Evolutionary conservation across 2,888 invertebrate species (phyloP), one percentile per base, ranked within the genome.

Genomic region (Heliconius erato): DNA sequence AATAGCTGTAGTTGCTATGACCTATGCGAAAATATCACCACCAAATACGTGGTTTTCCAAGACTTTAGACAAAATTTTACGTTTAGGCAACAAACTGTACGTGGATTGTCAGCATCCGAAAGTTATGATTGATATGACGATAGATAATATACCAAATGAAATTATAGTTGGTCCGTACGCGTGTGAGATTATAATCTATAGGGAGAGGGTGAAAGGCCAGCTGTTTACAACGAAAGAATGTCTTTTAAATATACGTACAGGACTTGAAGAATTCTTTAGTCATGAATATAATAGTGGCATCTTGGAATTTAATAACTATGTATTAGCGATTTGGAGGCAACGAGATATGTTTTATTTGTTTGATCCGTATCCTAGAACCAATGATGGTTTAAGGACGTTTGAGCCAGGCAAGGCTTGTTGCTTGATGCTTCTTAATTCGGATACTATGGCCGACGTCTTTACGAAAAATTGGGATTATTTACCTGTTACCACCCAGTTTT

Each of bases 11-110:
- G 95, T 97, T 11, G 96, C 97, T 5, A 92, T 97, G 91, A 96
- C 97, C 0, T 97, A 97, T 86, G 95, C 97, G 0, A 96, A 97
- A 87, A 97, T 97, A 85, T 97, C 97, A 4, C 96, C 97, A 0
- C 96, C 97, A 0, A 96, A 96, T 79, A 94, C 96, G 0, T 97
- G 97, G 97, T 96, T 96, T 86, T 94, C 94, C 12, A 96, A 94
- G 83, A 97, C 96, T 0, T 85, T 97, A 1, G 96, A 97, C 87
- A 97, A 97, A 90, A 94, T 97, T 78, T 89, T 97, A 87, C 94
- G 96, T 11, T 91, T 97, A 26, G 97, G 97, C 0, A 97, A 96
- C 85, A 96, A 97, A 86, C 89, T 97, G n/a, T 97, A 96, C 85
- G 86, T 94, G n/a, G 96, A 97, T 86, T 96, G 96, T 81, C 86